Percentiles rank a stretch among this genome's conserved stretches.
Evolutionary conservation across 53 echinoderm and acorn worm species (phyloP).

Genomic region (Stichopus horrens): DNA sequence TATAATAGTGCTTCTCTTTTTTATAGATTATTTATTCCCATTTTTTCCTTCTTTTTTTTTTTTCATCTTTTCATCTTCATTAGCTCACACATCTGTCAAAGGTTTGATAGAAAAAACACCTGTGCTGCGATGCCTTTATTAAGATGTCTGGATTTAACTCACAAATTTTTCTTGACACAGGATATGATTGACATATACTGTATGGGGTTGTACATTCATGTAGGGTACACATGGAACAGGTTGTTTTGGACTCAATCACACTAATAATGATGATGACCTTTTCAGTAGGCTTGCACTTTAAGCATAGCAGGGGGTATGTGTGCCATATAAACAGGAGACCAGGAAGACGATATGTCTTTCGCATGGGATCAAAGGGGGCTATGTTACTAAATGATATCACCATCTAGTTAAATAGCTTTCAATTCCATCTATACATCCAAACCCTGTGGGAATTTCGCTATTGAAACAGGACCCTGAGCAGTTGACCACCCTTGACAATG

Average conservation of each 20-base stretch:
- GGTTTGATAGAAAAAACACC: conserved; percentile 9
- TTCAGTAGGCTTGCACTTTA: conserved; percentile 34
- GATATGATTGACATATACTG: conserved; percentile 23
- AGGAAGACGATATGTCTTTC: conserved; percentile 16
- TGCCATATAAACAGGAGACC: conserved; percentile 35
- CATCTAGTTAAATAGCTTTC: conserved; percentile 17
- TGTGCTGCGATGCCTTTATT: not conserved
- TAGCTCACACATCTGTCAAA: not conserved
- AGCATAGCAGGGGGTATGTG: conserved; percentile 31
- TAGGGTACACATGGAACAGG: not conserved
- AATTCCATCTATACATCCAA: not conserved
- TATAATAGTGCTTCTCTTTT: too few species aligned
- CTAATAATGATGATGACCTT: not conserved
- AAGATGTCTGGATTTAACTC: not conserved
- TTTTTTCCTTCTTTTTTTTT: too few species aligned
- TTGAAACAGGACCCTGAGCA: conserved; percentile 21
- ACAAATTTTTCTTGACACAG: conserved; percentile 23
- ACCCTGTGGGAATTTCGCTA: conserved; percentile 7
- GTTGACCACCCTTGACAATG: conserved; percentile 44
- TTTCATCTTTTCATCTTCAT: not conserved
- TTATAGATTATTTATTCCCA: too few species aligned
- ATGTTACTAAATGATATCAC: conserved; percentile 5
- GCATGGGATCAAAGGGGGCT: conserved; percentile 30
- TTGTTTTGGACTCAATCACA: conserved; percentile 31
- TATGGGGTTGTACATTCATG: conserved; percentile 14